Evolutionary conservation across 2,113 vertebrate species (phyloP).

Genomic region (Trematocara stigmaticum): DNA sequence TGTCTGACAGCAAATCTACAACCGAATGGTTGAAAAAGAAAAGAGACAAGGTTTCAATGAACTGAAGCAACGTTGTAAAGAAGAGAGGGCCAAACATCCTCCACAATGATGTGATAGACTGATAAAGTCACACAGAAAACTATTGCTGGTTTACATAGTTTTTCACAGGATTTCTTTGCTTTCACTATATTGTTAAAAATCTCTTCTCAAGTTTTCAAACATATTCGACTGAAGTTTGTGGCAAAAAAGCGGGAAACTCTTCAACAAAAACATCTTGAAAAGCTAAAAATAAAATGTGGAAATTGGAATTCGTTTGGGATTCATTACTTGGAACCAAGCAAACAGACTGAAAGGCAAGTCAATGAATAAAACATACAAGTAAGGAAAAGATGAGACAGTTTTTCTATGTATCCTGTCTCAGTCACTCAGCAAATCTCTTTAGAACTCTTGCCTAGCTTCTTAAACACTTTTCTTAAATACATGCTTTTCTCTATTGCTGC

Average conservation of each 20-base stretch:
- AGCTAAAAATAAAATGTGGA: not conserved
- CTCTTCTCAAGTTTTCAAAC: not conserved
- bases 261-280: not conserved
- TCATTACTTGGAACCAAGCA: not conserved
- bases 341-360: slow-evolving; percentile 9
- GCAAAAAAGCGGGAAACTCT: not conserved
- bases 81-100: not conserved
- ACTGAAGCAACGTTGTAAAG: not conserved
- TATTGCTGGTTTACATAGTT: not conserved
- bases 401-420: not conserved
- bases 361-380: not conserved
- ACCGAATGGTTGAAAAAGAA: not conserved
- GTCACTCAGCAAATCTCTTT: not conserved
- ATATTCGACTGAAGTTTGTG: not conserved
- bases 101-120: not conserved
- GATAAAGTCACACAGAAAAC: not conserved
- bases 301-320: not conserved
- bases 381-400: not conserved
- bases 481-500: not conserved
- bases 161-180: not conserved
- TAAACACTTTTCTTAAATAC: not conserved
- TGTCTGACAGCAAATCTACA: not conserved
- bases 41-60: not conserved
- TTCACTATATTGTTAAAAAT: not conserved
- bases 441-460: not conserved